phyloP scores from a whole-genome alignment of 2,113 vertebrate genomes.

The Dascyllus trimaculatus region DNA sequence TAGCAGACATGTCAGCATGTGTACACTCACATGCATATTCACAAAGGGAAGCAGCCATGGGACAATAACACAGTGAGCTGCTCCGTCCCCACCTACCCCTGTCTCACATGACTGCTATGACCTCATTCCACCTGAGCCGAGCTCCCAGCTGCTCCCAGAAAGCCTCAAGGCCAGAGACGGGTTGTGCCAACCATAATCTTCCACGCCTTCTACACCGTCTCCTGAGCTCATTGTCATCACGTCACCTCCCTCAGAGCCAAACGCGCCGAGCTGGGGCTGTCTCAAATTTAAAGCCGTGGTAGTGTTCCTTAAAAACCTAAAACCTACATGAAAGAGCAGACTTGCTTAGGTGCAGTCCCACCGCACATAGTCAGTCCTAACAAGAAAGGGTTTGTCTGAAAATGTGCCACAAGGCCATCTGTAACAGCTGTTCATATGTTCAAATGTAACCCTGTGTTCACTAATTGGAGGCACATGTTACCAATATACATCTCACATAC shows the following conservation, averaged over 20 bases:
- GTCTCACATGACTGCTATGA: slow-evolving; percentile 58
- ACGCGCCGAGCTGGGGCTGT: background rate
- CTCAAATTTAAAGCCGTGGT: slow-evolving; percentile 13
- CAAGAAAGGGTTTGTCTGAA: slow-evolving; percentile 37
- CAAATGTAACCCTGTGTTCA: background rate
- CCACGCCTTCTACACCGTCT: slow-evolving; percentile 24
- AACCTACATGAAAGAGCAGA: slow-evolving; percentile 15
- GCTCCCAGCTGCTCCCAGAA: slow-evolving; percentile 65
- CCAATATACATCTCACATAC: no score
- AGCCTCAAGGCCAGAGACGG: slow-evolving; percentile 61
- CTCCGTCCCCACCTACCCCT: slow-evolving; percentile 34
- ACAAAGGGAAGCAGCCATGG: slow-evolving; percentile 11
- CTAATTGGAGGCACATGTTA: no score
- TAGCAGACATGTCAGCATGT: background rate
- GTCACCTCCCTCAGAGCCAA: slow-evolving; percentile 11
- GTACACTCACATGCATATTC: slow-evolving; percentile 4
- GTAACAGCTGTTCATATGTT: background rate
- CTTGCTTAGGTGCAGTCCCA: slow-evolving; percentile 30
- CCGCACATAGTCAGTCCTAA: background rate
- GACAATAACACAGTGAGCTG: slow-evolving; percentile 27
- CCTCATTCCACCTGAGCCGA: slow-evolving; percentile 75
- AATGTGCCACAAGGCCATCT: background rate
- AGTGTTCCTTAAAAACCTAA: slow-evolving; percentile 5
- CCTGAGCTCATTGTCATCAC: slow-evolving; percentile 37
- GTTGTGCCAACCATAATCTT: slow-evolving; percentile 64